Evolutionary conservation across 2,888 invertebrate genomes (phyloP).

Genomic region (Craniophora ligustri): DNA sequence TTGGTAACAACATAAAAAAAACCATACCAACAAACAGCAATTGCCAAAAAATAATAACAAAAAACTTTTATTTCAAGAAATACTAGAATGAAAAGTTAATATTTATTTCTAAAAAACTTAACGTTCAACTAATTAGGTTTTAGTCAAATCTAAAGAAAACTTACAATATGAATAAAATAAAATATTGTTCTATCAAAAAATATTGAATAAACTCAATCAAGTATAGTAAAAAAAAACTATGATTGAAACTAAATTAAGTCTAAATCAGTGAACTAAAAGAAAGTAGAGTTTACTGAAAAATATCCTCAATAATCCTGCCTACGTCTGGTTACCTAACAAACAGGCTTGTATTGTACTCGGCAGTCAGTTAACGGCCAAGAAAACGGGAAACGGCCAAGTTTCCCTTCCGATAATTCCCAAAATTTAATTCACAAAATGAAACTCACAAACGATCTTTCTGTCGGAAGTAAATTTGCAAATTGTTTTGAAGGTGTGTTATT

Average conservation of each 20-base stretch:
- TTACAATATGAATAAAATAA: too few relatives aligned
- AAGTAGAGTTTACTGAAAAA: conserved; percentile 4
- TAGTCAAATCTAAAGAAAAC: too few relatives aligned
- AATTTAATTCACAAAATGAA: conserved; percentile 59
- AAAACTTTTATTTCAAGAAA: too few relatives aligned
- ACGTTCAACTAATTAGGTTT: too few relatives aligned
- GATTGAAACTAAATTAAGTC: conserved; percentile 10
- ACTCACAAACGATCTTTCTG: conserved; percentile 30
- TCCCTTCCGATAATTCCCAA: conserved; percentile 50
- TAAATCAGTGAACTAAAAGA: conserved; percentile 11
- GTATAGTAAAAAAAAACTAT: background rate
- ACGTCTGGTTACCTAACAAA: conserved; percentile 26
- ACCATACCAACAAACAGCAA: too few relatives aligned
- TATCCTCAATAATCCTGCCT: conserved; percentile 45
- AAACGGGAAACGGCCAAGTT: conserved; percentile 53
- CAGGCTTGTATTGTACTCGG: conserved; percentile 44
- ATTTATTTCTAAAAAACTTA: too few relatives aligned
- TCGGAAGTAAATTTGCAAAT: conserved; percentile 32
- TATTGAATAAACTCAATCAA: background rate
- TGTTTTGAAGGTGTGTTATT: conserved; percentile 46
- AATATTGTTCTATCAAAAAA: background rate
- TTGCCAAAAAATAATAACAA: too few relatives aligned
- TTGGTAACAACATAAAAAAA: too few relatives aligned
- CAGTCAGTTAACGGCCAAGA: conserved; percentile 58
- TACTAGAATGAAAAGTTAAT: too few relatives aligned